These are phyloP conservation scores for Pheucticus melanocephalus DNA, from an alignment of 2,113 vertebrate genomes.

Conservation along the genomic window DNA sequence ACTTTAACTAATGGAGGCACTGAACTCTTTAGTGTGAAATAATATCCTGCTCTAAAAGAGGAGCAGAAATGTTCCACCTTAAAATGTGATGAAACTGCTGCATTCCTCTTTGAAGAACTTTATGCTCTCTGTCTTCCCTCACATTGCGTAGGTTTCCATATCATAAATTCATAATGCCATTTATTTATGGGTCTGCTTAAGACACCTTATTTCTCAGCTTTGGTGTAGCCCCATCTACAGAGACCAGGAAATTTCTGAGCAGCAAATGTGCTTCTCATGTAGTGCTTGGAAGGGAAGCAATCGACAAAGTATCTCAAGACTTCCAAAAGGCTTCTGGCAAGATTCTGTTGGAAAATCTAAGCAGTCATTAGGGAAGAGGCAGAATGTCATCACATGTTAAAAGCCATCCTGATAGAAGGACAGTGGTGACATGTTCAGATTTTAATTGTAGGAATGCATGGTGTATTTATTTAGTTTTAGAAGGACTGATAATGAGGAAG, in stretches of 20 bases:
- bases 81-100: neutral
- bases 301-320: fast-evolving
- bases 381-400: neutral
- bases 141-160: neutral
- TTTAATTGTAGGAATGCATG: neutral
- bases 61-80: neutral
- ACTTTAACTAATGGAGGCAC: neutral
- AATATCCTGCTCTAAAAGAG: neutral
- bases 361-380: neutral
- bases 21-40: neutral
- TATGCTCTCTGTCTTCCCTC: neutral
- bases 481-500: neutral
- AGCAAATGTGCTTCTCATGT: neutral
- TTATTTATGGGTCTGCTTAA: neutral
- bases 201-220: neutral
- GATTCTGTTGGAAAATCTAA: neutral
- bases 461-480: neutral
- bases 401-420: neutral
- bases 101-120: neutral
- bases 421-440: neutral
- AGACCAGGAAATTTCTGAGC: neutral
- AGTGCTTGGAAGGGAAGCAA: neutral
- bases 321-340: neutral
- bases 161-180: neutral
- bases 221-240: neutral